phyloP scores from a whole-genome alignment of 2,888 invertebrate genomes.

The Tromatobia lineatoria region DNA sequence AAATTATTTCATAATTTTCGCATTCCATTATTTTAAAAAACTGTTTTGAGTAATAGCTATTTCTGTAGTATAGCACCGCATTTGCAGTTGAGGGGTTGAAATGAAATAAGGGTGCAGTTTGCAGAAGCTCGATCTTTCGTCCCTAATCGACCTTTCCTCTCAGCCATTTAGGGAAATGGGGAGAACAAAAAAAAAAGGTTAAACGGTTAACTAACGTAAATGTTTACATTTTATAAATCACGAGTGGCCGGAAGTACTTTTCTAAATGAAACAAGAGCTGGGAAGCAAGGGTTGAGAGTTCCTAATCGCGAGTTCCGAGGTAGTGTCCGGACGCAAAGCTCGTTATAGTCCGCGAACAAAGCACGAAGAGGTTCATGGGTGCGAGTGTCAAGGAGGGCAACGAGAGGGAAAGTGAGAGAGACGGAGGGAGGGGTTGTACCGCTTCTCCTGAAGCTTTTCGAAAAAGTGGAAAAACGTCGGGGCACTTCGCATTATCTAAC shows the following conservation, averaged over 20 bases:
- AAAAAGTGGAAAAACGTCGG: conserved; percentile 43
- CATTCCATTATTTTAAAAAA: no score
- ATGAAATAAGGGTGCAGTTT: no score
- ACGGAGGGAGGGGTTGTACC: conserved; percentile 59
- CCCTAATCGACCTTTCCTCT: background rate
- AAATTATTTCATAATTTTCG: no score
- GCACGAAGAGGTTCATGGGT: background rate
- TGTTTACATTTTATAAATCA: background rate
- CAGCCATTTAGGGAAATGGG: no score
- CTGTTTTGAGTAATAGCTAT: no score
- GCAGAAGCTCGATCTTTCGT: background rate
- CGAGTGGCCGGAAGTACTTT: conserved; percentile 25
- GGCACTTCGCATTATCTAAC: conserved; percentile 74
- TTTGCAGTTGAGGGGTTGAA: no score
- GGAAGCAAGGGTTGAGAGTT: conserved; percentile 30
- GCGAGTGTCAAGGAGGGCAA: conserved; percentile 8
- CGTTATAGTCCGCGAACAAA: conserved; percentile 51
- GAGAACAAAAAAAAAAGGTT: background rate
- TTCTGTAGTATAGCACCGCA: no score
- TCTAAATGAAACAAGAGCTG: background rate
- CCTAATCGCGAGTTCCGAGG: conserved; percentile 60
- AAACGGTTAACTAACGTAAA: conserved; percentile 2
- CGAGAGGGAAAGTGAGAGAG: conserved; percentile 11
- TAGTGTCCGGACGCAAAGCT: conserved; percentile 53
- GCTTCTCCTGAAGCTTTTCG: conserved; percentile 31